These are phyloP conservation scores for Eriocheir sinensis DNA, from an alignment of 1,140 invertebrate genomes.

Conservation along the genomic window DNA sequence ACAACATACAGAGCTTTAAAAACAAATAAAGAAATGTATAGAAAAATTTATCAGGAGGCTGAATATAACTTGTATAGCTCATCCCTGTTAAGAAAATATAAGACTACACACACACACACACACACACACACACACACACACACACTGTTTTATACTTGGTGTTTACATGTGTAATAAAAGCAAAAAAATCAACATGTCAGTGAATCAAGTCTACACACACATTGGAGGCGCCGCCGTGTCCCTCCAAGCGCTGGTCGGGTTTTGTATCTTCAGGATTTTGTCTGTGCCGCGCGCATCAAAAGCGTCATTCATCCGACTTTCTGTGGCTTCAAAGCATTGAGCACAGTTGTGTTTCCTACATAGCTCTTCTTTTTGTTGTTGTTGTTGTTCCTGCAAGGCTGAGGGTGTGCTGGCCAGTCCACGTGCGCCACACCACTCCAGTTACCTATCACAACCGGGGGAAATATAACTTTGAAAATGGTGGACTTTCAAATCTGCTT, in stretches of 20 bases:
- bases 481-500: too few relatives aligned
- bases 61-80: background rate
- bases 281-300: background rate
- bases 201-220: too few relatives aligned
- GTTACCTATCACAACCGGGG: too few relatives aligned
- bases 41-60: background rate
- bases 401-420: too few relatives aligned
- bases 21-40: slow-evolving; percentile 9
- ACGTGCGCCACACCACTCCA: too few relatives aligned
- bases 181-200: background rate
- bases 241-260: background rate
- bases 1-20: slow-evolving; percentile 20
- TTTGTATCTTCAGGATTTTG: background rate
- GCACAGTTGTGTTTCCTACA: too few relatives aligned
- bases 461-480: too few relatives aligned
- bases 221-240: background rate
- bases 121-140: background rate
- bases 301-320: background rate
- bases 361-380: too few relatives aligned
- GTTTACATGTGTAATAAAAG: background rate
- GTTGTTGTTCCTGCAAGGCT: too few relatives aligned
- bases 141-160: background rate
- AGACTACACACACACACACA: slow-evolving; percentile 26
- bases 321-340: too few relatives aligned
- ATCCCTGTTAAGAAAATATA: background rate